Evolutionary conservation across 2,888 invertebrate genomes (phyloP), one percentile per base, ranked within the genome.

Genomic region (Drosophila limbata): DNA sequence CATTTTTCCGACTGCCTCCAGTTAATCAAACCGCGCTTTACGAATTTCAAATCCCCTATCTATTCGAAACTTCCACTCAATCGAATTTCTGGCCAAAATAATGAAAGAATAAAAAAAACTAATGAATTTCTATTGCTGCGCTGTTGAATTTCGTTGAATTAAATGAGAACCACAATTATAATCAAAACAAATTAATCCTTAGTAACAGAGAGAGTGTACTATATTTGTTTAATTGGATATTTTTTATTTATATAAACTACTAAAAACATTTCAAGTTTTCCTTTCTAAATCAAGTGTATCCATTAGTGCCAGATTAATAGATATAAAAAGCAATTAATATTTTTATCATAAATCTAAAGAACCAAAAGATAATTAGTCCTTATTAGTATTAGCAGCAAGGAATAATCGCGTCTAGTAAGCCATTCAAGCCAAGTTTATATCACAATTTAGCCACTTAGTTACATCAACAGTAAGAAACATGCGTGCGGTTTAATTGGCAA

Each of bases 11-110:
- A 37, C 68, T 65, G 72, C 56, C 64, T 76, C 33, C 57, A 77
- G 76, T 77, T 76, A 75, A 76, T 76, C 77, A 79, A 77, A 79
- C 63, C 62, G 66, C 65, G 63, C 50, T 62, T 48, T 55, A 76
- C 61, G 67, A 68, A 65, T 76, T 63, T 65, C 37, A 51, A 73
- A 65, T 74, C 59, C 57, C 35, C 53, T 25, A 13, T 15, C 47
- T 15, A 15, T 15, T 39, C 21, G 2, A 28, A 17, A 40, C 17
- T 56, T 35, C 25, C 37, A 11, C 15, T 17, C 45, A 28, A 42
- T 52, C 35, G 45, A 40, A 51, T 73, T 57, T 63, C 52, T 68
- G 37, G 37, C 42, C 39, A 17, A 21, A 11, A 39, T 37, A 56
- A 40, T 15, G 19, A 25, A 53, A 53, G 25, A 50, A 57, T n/a